Evolutionary conservation across 2,888 invertebrate genomes (phyloP), one percentile per base, ranked within the genome.

Genomic region (Petrophora chlorosata): DNA sequence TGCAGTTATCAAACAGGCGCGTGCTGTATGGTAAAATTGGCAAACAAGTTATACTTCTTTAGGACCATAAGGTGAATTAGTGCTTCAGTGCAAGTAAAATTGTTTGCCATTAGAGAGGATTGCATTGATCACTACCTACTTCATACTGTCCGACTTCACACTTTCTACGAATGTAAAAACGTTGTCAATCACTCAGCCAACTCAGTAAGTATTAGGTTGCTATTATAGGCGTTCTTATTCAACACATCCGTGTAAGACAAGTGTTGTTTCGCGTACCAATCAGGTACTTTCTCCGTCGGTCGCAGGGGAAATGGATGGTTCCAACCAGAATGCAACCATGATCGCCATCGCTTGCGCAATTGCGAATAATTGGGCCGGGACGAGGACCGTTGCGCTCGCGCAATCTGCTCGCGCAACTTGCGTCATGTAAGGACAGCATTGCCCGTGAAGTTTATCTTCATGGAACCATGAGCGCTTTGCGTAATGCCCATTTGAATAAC

Each of bases 271-370:
- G 53, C 50, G 32, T 60, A 60, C 59, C 51, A 57, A 56, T 52
- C 15, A 38, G 39, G 22, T 28, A 40, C 58, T 56, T 58, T 56
- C 54, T 44, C 56, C 13, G 35, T 40, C 10, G n/a, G n/a, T n/a
- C 35, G 39, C 47, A 36, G 15, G 38, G 55, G 52, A 58, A 58
- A 58, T 38, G 40, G 22, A 33, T 46, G 38, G 44, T 61, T 54
- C 44, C 35, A 42, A 34, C 30, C 22, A 28, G 46, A 55, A 46
- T 56, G 45, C 46, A 48, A 57, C n/a, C n/a, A n/a, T n/a, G n/a
- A n/a, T n/a, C n/a, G n/a, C 47, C 51, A 45, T 40, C 43, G 10
- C 28, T 58, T 56, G 29, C 53, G 55, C 47, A 57, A 61, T 32
- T 34, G 15, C 10, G 39, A 32, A 42, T 47, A 47, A 47, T 53